Evolutionary conservation across 2,113 vertebrate genomes (phyloP).

Genomic region (Myiozetetes cayanensis): DNA sequence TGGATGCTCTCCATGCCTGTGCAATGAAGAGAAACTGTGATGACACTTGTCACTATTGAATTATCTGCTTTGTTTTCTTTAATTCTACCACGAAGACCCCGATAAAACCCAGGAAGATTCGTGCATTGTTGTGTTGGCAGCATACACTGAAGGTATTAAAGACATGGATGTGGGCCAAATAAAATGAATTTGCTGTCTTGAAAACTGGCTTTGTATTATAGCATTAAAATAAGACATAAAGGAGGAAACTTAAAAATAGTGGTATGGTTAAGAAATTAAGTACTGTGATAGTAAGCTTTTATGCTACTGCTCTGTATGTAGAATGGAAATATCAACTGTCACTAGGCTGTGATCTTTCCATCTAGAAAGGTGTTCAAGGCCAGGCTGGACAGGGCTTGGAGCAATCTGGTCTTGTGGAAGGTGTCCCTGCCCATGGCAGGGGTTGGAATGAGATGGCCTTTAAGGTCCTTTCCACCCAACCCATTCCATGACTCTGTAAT

Average conservation of each 20-base stretch:
- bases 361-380: not conserved
- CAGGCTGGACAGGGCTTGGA: not conserved
- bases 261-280: not conserved
- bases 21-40: not conserved
- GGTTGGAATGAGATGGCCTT: not conserved
- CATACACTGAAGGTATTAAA: not conserved
- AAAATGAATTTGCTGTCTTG: not conserved
- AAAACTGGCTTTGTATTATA: not conserved
- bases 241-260: not conserved
- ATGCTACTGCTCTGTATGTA: not conserved
- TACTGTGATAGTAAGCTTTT: not conserved
- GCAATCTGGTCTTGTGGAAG: not conserved
- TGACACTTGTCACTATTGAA: not conserved
- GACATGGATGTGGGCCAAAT: not conserved
- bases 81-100: not conserved
- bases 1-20: not conserved
- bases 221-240: not conserved
- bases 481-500: not conserved
- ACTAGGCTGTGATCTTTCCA: not conserved
- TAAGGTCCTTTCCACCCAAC: not conserved
- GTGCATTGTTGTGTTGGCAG: not conserved
- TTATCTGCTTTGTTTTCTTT: not conserved
- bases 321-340: not conserved
- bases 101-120: not conserved
- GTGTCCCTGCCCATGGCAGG: not conserved